Evolutionary conservation across 1,140 invertebrate genomes (phyloP), one percentile per base, ranked within the genome.

Genomic region (Hyposmocoma kahamanoa): DNA sequence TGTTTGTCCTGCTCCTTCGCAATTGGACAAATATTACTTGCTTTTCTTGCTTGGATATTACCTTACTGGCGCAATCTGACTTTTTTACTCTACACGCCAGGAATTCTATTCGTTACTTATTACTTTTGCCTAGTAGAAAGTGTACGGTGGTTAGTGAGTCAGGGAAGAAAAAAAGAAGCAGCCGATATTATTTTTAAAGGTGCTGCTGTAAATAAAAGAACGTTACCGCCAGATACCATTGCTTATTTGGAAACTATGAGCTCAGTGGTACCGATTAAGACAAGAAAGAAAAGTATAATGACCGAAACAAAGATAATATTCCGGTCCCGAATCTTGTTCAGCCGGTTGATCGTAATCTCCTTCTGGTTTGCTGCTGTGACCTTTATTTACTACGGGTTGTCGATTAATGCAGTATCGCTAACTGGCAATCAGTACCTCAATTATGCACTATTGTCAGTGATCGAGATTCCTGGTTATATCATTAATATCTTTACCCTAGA

Each of bases 351-450:
- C 6, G 90, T 90, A 11, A 91, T 91, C 42, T 91, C 89, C 13
- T 88, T 93, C 55, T 92, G 89, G 76, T 95, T 91, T 92, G 88
- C 92, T 9, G 90, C 91, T 0, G 90, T 90, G 55, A 90, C 91
- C 0, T 91, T 95, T 51, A 90, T 95, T 9, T 96, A 95, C 69
- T 96, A 95, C 62, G 95, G 94, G 0, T 73, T 96, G 22, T 93
- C 93, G 2, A 89, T 96, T 9, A 95, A 95, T 65, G 91, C 94
- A 0, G 92, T 93, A 8, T 90, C 91, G 49, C 85, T 96, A 36
- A 90, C 89, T 11, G 93, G 93, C 0, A 90, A 83, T 57, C 76
- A 88, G 56, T 93, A 94, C 71, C 66, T 90, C 18, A 92, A 93
- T 69, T 93, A 93, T 59, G 89, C 92, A 21, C 79, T 90, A 17